Evolutionary conservation across 1,140 invertebrate species (phyloP).

Genomic region (Ceratoteleas bidentatus): DNA sequence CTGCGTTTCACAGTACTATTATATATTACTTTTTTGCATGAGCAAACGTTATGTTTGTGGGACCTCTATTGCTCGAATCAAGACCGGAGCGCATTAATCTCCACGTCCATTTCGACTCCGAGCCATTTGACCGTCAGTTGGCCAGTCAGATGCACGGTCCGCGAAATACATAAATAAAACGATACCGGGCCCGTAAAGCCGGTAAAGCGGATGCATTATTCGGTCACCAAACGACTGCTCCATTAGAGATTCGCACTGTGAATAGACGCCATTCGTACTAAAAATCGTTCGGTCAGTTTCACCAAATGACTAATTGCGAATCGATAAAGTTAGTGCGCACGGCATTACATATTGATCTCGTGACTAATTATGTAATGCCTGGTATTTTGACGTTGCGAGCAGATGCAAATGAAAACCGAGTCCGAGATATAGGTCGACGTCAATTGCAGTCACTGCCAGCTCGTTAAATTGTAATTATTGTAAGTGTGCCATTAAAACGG

Average conservation of each 20-base stretch:
- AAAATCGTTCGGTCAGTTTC: background rate
- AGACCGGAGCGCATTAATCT: too few species aligned
- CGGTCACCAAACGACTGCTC: background rate
- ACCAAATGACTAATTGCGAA: constrained; percentile 10
- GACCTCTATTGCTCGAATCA: too few species aligned
- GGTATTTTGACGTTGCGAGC: constrained; percentile 27
- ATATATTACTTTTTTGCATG: too few species aligned
- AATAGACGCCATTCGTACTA: background rate
- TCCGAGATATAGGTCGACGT: constrained; percentile 30
- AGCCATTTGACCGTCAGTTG: too few species aligned
- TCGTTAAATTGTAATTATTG: constrained; percentile 36
- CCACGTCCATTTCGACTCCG: too few species aligned
- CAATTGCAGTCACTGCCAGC: constrained; percentile 20
- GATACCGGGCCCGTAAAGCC: too few species aligned
- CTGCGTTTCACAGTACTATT: too few species aligned
- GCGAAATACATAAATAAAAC: too few species aligned
- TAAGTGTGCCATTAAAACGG: constrained; percentile 7
- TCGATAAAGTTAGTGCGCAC: background rate
- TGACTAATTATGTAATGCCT: constrained; percentile 27
- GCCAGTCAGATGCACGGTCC: too few species aligned
- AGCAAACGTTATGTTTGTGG: too few species aligned
- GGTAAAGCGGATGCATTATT: too few species aligned
- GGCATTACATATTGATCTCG: constrained; percentile 28
- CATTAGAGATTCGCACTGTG: constrained; percentile 7
- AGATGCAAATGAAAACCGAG: constrained; percentile 31